These are phyloP conservation scores for Sialia sialis DNA, from an alignment of 2,113 vertebrate species.

Conservation along the genomic window DNA sequence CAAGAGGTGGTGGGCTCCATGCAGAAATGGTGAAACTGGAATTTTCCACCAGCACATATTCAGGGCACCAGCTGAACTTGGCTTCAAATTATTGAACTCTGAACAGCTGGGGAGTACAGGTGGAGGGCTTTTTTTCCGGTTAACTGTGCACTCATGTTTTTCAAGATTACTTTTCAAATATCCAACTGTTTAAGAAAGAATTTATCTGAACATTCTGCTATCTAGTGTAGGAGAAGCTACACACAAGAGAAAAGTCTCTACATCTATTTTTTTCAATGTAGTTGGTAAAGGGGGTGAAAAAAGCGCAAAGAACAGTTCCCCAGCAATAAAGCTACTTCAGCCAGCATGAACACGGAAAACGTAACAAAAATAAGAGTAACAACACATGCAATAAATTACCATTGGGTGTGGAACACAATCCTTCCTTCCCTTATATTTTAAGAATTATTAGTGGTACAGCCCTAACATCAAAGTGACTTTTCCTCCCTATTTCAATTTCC, in stretches of 20 bases:
- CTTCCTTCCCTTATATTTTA: not conserved
- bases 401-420: not conserved
- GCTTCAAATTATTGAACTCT: not conserved
- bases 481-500: conserved; percentile 34
- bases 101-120: not conserved
- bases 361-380: not conserved
- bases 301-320: not conserved
- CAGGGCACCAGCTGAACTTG: not conserved
- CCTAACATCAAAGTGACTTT: conserved; percentile 40
- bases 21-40: not conserved
- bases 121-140: not conserved
- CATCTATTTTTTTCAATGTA: not conserved
- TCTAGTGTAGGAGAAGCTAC: not conserved
- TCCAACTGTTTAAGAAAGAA: not conserved
- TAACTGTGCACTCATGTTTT: not conserved
- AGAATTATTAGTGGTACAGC: not conserved
- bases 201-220: not conserved
- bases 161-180: not conserved
- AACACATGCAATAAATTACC: not conserved
- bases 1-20: not conserved
- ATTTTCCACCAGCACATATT: not conserved
- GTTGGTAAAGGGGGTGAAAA: not conserved
- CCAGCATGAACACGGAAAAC: not conserved
- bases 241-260: not conserved
- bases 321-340: not conserved